Percentiles rank a stretch among this genome's conserved stretches.
Evolutionary conservation across 2,797 vertebrate species (phyloP).

Genomic region (Aldrovandia affinis): DNA sequence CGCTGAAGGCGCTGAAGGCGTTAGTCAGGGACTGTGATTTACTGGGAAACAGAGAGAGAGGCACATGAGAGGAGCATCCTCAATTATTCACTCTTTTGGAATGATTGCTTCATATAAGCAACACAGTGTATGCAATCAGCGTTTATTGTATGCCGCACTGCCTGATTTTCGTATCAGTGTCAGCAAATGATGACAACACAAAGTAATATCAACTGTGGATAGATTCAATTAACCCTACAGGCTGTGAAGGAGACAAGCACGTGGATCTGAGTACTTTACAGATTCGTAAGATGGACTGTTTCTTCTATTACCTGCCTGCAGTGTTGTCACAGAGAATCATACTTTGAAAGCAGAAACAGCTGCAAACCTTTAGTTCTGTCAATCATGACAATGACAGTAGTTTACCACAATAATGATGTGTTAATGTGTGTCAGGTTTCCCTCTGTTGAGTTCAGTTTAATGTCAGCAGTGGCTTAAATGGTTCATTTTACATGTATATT

Average conservation of each 20-base stretch:
- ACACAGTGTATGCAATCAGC: not conserved
- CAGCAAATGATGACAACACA: not conserved
- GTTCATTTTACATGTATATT: not conserved
- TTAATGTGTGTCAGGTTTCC: not conserved
- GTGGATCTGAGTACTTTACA: not conserved
- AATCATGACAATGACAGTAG: not conserved
- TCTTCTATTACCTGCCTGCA: not conserved
- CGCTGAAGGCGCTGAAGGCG: slow-evolving; percentile 91
- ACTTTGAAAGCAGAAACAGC: not conserved
- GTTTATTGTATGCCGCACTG: not conserved
- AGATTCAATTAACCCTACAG: not conserved
- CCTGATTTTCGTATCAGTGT: not conserved
- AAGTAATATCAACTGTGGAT: not conserved
- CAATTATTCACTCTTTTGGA: slow-evolving; percentile 7
- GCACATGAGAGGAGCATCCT: slow-evolving; percentile 17
- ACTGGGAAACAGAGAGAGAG: slow-evolving; percentile 72
- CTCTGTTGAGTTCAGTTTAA: too few relatives aligned
- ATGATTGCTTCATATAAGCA: not conserved
- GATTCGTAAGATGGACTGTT: not conserved
- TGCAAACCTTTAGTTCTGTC: not conserved
- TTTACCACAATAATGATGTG: not conserved
- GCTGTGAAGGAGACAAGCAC: not conserved
- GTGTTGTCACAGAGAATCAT: not conserved
- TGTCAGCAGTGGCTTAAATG: not conserved
- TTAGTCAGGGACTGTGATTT: slow-evolving; percentile 98